Base-by-base conservation (phyloP, 2,113 vertebrate genomes). In the Chloropsis cyanopogon region DNA sequence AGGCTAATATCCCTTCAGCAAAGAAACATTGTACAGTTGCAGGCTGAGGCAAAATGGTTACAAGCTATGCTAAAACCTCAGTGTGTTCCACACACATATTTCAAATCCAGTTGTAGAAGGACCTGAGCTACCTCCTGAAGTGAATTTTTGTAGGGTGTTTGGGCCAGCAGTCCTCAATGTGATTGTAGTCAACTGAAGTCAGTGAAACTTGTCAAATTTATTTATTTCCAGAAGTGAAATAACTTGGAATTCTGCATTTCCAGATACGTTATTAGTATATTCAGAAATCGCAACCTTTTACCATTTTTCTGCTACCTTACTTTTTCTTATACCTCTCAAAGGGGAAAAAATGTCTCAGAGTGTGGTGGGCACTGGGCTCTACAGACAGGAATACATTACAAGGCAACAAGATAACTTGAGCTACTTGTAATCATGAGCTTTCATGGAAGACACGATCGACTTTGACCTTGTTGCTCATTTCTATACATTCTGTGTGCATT, bases 381-480 rank as follows among this genome's bases (percentile, higher is more conserved):
- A 61, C 44, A 70, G 21, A n/a, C 29, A 69, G 19, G 12, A 77
- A 77, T 9, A 52, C 26, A 8, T 53, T 46, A 82, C 29, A 86
- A 57, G 10, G 9, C 47, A 81, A 70, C 22, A 61, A 57, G 26
- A 44, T 25, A 75, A 7, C 2, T 22, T 26, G 41, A 86, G 11
- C 8, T 72, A 7, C 7, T 82, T 70, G 65, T 15, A 46, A 26
- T 63, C 7, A 2, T 46, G 49, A 86, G 42, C 46, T 88, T 94
- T 69, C 2, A 0, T 31, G 78, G 98, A 98, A 29, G 98, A 98
- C 78, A 97, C 97, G 24, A 97, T 98, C 0, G 37, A 97, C 69
- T 99, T 99, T 93, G 93, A 98, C 97, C 97, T 98, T 65, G 97
- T 97, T 22, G 50, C 46, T 37, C 98, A 98, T 96, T 99, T 99